These are phyloP conservation scores for Macrobrachium rosenbergii DNA, from an alignment of 1,140 invertebrate genomes.

Conservation along the genomic window DNA sequence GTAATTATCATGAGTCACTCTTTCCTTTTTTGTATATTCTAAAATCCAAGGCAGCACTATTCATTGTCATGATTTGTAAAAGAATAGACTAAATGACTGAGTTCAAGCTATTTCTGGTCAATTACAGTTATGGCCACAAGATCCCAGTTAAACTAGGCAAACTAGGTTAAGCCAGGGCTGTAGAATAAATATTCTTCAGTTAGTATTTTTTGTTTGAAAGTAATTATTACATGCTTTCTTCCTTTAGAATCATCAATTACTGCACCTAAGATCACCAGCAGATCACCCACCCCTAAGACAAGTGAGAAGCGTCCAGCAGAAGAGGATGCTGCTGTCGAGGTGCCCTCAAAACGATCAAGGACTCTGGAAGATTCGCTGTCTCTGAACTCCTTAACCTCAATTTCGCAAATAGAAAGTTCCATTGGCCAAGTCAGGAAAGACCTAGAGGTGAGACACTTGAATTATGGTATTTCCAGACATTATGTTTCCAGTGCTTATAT, in stretches of 20 bases:
- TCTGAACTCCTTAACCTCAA: constrained; percentile 39
- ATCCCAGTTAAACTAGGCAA: too few species aligned
- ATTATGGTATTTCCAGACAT: too few species aligned
- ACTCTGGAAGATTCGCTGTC: constrained; percentile 36
- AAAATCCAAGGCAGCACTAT: too few species aligned
- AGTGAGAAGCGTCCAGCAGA: constrained; percentile 46
- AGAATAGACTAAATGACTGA: too few species aligned
- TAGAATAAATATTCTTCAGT: too few species aligned
- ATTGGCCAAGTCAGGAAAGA: constrained; percentile 50
- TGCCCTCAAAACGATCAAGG: constrained; percentile 36
- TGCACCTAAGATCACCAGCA: constrained; percentile 35
- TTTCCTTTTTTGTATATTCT: too few species aligned
- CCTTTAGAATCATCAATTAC: neutral
- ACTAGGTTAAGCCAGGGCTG: too few species aligned
- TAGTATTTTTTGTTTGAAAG: neutral
- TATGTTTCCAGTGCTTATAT: too few species aligned
- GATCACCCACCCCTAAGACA: constrained; percentile 43
- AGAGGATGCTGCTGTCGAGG: constrained; percentile 32
- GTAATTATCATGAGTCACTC: too few species aligned
- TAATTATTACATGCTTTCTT: neutral
- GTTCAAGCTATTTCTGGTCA: too few species aligned
- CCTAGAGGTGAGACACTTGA: constrained; percentile 42
- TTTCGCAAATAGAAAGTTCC: constrained; percentile 48
- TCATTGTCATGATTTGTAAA: too few species aligned
- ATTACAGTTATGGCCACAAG: too few species aligned